Base-by-base conservation (phyloP, 1,140 invertebrate species). In the Drosophila athabasca region DNA sequence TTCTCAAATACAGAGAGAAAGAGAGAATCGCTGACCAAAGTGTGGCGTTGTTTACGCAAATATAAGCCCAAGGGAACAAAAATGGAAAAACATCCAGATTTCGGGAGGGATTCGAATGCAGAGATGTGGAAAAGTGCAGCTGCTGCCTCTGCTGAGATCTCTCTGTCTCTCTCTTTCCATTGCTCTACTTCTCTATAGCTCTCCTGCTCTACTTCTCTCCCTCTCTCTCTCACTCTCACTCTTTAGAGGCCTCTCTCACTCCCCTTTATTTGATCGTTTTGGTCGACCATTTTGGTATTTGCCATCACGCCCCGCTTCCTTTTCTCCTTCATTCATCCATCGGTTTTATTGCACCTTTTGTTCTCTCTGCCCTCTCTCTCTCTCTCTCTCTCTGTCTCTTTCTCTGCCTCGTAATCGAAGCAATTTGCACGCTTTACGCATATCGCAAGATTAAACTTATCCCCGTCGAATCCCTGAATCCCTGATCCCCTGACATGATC, bases 261-360 rank as follows among this genome's bases (percentile, higher is more conserved):
- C 46, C 17, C 51, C 31, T 35, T 41, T 64, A n/a, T 19, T 8
- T 17, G 51, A 69, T 69, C 64, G 22, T 19, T 17, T 57, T 57
- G 50, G 70, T 55, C 66, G 53, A 83, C 83, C 83, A 88, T 88
- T 88, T 88, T 88, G 72, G 62, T 35, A 43, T 66, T 76, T 59
- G 35, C 35, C 55, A 76, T 83, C 84, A 88, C 83, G 83, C 83
- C 79, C 83, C 61, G 67, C 51, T 39, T 39, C 35, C 66, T 82
- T 76, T 81, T 73, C 67, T 65, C 71, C 49, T 66, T 46, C 66
- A 71, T 79, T 79, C 62, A 79, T 74, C 41, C 58, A 61, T 62
- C n/a, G 82, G 82, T 87, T 87, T 85, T 85, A 85, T 87, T 88
- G 83, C 83, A 87, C 82, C 82, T 87, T 87, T 87, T 87, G 82